Evolutionary conservation across 1,140 invertebrate genomes (phyloP).

Genomic region (Pseudomyrmex pallidus): DNA sequence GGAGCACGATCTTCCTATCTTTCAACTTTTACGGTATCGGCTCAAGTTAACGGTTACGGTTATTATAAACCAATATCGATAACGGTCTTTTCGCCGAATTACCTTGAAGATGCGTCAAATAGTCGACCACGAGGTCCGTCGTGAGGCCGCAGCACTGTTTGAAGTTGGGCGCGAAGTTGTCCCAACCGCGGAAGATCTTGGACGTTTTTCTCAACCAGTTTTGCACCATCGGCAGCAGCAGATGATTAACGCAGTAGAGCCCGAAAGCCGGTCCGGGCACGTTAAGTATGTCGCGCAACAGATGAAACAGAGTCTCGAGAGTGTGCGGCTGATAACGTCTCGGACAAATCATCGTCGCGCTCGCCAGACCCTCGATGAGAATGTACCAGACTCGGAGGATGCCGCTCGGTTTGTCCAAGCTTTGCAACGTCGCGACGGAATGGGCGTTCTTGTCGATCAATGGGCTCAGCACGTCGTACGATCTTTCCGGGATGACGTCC

Average conservation of each 20-base stretch:
- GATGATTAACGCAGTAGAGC: conserved; percentile 95
- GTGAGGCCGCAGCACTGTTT: conserved; percentile 97
- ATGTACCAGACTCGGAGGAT: conserved; percentile 96
- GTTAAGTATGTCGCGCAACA: conserved; percentile 91
- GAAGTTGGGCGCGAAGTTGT: conserved; percentile 93
- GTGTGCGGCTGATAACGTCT: conserved; percentile 94
- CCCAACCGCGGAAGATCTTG: conserved; percentile 89
- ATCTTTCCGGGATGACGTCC: conserved; percentile 85
- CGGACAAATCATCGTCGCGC: conserved; percentile 92
- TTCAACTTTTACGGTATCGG: too few species aligned
- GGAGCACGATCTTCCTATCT: too few species aligned
- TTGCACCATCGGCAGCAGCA: conserved; percentile 95
- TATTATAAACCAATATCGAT: too few species aligned
- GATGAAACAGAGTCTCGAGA: conserved; percentile 94
- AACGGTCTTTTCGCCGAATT: background rate
- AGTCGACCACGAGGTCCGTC: conserved; percentile 95
- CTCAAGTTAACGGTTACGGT: too few species aligned
- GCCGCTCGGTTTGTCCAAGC: conserved; percentile 93
- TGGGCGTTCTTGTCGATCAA: conserved; percentile 86
- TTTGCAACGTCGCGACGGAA: conserved; percentile 85
- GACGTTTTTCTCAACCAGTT: conserved; percentile 92
- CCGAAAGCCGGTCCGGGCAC: conserved; percentile 94
- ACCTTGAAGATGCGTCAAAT: conserved; percentile 88
- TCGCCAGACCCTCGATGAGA: conserved; percentile 94
- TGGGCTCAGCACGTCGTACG: conserved; percentile 87